Percentiles rank a stretch among this genome's conserved stretches.
Conservation (phyloP, 2,113 vertebrate species). For the Chunga burmeisteri region DNA sequence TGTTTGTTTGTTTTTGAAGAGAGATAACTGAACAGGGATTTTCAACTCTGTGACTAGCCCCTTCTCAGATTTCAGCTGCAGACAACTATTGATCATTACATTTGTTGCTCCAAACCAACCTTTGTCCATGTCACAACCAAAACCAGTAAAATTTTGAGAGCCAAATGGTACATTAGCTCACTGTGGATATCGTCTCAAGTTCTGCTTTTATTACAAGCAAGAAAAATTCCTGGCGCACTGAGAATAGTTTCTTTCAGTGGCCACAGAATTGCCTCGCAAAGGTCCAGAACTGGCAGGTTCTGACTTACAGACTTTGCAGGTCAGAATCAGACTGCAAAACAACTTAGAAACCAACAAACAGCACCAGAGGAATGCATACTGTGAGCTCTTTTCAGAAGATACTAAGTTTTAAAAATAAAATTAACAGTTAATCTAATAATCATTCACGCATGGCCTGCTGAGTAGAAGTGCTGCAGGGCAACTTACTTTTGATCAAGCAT, state of each 20-base stretch:
- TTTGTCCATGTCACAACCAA: not conserved
- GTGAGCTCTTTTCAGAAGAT: not conserved
- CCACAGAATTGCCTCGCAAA: not conserved
- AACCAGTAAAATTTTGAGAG: not conserved
- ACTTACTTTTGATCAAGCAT: constrained; percentile 46
- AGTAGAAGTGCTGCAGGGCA: constrained; percentile 29
- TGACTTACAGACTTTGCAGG: not conserved
- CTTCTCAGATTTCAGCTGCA: not conserved
- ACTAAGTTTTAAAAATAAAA: constrained; percentile 41
- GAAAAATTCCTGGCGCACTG: not conserved
- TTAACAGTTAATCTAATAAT: constrained; percentile 57
- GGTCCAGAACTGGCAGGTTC: not conserved
- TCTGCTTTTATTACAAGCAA: not conserved
- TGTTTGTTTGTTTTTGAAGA: not conserved
- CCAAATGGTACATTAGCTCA: not conserved
- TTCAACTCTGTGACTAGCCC: not conserved
- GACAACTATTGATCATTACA: not conserved
- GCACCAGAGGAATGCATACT: not conserved
- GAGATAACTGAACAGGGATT: not conserved
- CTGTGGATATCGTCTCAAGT: not conserved
- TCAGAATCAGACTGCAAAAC: not conserved
- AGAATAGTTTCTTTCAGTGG: not conserved
- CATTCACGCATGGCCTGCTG: constrained; percentile 7
- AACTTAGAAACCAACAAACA: not conserved
- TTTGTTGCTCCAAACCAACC: not conserved